These are phyloP conservation scores for Salvelinus namaycush DNA, from an alignment of 2,113 vertebrate genomes.

Conservation along the genomic window DNA sequence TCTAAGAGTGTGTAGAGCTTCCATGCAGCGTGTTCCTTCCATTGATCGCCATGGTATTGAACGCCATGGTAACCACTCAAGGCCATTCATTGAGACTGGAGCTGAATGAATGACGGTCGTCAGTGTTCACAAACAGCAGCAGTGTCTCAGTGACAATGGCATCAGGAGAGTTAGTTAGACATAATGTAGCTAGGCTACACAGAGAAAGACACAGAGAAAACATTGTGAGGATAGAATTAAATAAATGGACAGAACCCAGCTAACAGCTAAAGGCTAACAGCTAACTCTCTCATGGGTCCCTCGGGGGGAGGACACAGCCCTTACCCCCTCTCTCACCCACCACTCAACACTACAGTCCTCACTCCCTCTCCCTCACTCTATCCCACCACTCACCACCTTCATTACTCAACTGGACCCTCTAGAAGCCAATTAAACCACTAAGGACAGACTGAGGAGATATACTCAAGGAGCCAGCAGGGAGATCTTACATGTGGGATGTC, in stretches of 20 bases:
- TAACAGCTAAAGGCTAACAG: too few relatives aligned
- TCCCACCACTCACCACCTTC: background rate
- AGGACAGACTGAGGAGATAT: background rate
- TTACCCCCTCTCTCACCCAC: too few relatives aligned
- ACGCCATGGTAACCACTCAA: slow-evolving; percentile 56
- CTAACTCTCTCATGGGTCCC: too few relatives aligned
- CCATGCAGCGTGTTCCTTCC: slow-evolving; percentile 57
- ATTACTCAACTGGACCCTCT: background rate
- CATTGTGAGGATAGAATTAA: background rate
- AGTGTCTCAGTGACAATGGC: background rate
- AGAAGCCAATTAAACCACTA: background rate
- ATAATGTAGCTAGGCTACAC: background rate
- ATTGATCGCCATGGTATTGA: background rate
- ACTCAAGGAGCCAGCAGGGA: background rate
- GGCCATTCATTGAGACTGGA: slow-evolving; percentile 70
- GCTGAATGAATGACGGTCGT: slow-evolving; percentile 73
- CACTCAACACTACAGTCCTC: background rate
- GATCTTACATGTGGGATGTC: background rate
- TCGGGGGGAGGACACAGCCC: too few relatives aligned
- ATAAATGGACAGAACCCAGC: background rate
- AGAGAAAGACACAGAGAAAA: background rate
- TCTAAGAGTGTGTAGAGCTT: slow-evolving; percentile 29
- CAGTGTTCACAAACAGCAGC: slow-evolving; percentile 12
- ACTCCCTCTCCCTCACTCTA: too few relatives aligned
- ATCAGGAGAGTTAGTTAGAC: too few relatives aligned